Conservation (phyloP, 2,113 vertebrate species). For the Trochalopteron elliotii region DNA sequence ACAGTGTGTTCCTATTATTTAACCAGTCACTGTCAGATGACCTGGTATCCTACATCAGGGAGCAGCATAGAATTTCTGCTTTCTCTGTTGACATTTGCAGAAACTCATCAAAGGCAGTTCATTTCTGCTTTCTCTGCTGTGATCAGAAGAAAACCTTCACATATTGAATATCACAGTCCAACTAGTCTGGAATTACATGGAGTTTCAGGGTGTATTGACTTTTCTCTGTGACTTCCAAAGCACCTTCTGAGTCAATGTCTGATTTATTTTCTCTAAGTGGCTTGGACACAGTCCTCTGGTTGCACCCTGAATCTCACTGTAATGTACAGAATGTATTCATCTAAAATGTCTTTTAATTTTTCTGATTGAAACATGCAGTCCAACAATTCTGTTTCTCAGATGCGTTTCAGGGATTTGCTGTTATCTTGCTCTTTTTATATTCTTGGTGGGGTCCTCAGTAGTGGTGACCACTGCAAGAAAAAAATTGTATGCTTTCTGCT, state of each 20-base stretch:
- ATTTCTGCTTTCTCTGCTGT: not conserved
- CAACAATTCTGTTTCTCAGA: constrained; percentile 14
- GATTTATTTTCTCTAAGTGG: not conserved
- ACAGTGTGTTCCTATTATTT: not conserved
- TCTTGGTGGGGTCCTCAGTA: constrained; percentile 30
- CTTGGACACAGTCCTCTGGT: not conserved
- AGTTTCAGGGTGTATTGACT: not conserved
- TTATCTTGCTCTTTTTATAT: not conserved
- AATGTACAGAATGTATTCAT: not conserved
- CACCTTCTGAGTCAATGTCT: not conserved
- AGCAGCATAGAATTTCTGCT: not conserved
- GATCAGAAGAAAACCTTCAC: not conserved
- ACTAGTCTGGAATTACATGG: not conserved
- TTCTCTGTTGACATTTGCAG: constrained; percentile 13
- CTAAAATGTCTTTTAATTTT: constrained; percentile 5
- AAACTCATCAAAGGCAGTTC: not conserved
- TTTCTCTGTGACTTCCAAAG: not conserved
- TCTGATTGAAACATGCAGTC: constrained; percentile 7
- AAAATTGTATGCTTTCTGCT: constrained; percentile 41
- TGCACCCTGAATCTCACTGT: not conserved
- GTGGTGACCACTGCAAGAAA: constrained; percentile 23
- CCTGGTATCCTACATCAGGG: not conserved
- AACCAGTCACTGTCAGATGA: not conserved
- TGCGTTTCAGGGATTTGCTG: constrained; percentile 28
- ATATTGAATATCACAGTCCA: not conserved